Evolutionary conservation across 53 echinoderm and acorn worm species (phyloP).

Genomic region (Stichopus horrens): DNA sequence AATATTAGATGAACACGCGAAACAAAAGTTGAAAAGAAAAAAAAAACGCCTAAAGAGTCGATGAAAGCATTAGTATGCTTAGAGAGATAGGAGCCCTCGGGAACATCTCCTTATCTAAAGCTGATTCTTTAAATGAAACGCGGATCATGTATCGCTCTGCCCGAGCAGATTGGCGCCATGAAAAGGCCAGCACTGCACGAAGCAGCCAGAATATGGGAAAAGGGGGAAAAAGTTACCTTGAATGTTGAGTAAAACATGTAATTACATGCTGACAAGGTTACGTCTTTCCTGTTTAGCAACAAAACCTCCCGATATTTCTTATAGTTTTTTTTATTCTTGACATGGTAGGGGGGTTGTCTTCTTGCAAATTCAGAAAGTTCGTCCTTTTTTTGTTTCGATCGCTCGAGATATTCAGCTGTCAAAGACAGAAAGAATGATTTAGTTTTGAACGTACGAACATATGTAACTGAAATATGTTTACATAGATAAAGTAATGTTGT

Average conservation of each 20-base stretch:
- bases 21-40: constrained; percentile 10
- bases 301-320: background rate
- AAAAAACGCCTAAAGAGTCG: background rate
- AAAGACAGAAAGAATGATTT: too few relatives aligned
- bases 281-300: background rate
- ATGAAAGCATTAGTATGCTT: constrained; percentile 37
- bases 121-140: background rate
- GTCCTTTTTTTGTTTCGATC: too few relatives aligned
- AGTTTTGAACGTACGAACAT: too few relatives aligned
- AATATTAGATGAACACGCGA: constrained; percentile 13
- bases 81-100: constrained; percentile 29
- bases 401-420: too few relatives aligned
- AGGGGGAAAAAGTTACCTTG: constrained; percentile 12
- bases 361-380: too few relatives aligned
- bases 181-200: constrained; percentile 29
- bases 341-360: too few relatives aligned
- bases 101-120: constrained; percentile 3
- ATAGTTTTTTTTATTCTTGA: too few relatives aligned
- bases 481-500: too few relatives aligned
- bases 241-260: constrained; percentile 23
- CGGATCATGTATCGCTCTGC: constrained; percentile 30
- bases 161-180: constrained; percentile 31
- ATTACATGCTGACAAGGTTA: constrained; percentile 37
- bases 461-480: too few relatives aligned
- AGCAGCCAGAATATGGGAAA: background rate